Conservation (phyloP, 1,140 invertebrate genomes). For the Thalassaphorura encarpata region DNA sequence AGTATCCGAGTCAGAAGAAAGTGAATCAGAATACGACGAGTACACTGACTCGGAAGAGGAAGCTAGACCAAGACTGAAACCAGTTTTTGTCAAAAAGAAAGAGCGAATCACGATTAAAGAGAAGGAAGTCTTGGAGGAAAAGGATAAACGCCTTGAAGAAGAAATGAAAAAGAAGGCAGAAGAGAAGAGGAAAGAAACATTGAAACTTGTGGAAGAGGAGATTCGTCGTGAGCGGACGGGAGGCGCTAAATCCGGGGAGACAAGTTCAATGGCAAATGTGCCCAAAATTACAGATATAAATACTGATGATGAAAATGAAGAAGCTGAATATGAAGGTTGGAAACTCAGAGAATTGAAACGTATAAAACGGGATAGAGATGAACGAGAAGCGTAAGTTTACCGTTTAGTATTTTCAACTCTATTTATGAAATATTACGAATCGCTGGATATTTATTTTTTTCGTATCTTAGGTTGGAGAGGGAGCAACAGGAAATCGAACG, state of each 20-base stretch:
- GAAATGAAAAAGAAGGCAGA: slow-evolving; percentile 69
- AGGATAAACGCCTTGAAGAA: slow-evolving; percentile 69
- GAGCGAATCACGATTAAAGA: slow-evolving; percentile 93
- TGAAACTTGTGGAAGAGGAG: slow-evolving; percentile 83
- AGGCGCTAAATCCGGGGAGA: slow-evolving; percentile 44
- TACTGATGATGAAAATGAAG: slow-evolving; percentile 95
- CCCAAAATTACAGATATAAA: slow-evolving; percentile 70
- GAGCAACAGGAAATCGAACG: slow-evolving; percentile 86
- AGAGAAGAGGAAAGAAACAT: slow-evolving; percentile 67
- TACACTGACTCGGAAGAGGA: slow-evolving; percentile 81
- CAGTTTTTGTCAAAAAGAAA: slow-evolving; percentile 89
- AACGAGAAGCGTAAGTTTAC: slow-evolving; percentile 67
- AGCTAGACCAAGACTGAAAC: slow-evolving; percentile 78
- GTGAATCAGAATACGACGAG: slow-evolving; percentile 71
- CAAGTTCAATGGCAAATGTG: neutral
- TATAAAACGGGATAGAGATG: slow-evolving; percentile 90
- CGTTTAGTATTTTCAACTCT: neutral
- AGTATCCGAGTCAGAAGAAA: slow-evolving; percentile 56
- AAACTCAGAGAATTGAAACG: slow-evolving; percentile 92
- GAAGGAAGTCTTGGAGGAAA: slow-evolving; percentile 74
- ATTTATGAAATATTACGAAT: slow-evolving; percentile 10
- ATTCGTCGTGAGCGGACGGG: slow-evolving; percentile 56
- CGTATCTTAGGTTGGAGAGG: slow-evolving; percentile 52
- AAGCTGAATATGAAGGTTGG: slow-evolving; percentile 96
- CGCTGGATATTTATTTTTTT: slow-evolving; percentile 7